Evolutionary conservation across 2,888 invertebrate species (phyloP).

Genomic region (Eupsilia transversa): DNA sequence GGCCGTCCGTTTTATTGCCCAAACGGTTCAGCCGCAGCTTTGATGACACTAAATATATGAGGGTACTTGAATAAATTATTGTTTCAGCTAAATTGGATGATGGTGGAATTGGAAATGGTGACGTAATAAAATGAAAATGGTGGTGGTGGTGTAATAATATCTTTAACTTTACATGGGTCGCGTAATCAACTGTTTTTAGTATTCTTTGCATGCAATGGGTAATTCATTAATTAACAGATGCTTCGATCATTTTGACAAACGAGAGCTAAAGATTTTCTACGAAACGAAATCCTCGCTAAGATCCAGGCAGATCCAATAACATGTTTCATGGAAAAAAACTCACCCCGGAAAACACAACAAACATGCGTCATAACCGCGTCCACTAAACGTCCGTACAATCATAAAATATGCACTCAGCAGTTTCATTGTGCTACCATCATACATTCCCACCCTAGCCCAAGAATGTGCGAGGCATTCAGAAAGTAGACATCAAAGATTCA

Average conservation of each 20-base stretch:
- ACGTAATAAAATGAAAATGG: too few relatives aligned
- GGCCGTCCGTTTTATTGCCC: slow-evolving; percentile 51
- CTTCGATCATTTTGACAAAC: not conserved
- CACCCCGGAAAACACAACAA: not conserved
- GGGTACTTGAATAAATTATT: slow-evolving; percentile 38
- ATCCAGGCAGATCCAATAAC: not conserved
- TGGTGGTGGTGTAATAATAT: too few relatives aligned
- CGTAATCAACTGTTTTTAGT: not conserved
- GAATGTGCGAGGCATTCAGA: slow-evolving; percentile 67
- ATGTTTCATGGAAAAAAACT: not conserved
- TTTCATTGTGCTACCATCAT: slow-evolving; percentile 60
- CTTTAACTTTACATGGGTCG: not conserved
- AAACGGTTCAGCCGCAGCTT: slow-evolving; percentile 39
- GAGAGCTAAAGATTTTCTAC: not conserved
- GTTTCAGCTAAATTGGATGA: slow-evolving; percentile 26
- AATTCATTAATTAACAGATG: not conserved
- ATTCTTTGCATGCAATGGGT: not conserved
- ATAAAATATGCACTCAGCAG: slow-evolving; percentile 59
- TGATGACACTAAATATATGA: slow-evolving; percentile 36
- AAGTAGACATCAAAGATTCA: slow-evolving; percentile 77
- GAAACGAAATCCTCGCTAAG: not conserved
- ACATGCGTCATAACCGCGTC: slow-evolving; percentile 9
- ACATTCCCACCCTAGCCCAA: slow-evolving; percentile 65
- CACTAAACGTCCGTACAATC: slow-evolving; percentile 28
- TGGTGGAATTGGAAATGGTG: not conserved